Percentiles rank a stretch among this genome's conserved stretches.
Conservation (phyloP, 2,113 vertebrate species). For the Macquaria australasica region DNA sequence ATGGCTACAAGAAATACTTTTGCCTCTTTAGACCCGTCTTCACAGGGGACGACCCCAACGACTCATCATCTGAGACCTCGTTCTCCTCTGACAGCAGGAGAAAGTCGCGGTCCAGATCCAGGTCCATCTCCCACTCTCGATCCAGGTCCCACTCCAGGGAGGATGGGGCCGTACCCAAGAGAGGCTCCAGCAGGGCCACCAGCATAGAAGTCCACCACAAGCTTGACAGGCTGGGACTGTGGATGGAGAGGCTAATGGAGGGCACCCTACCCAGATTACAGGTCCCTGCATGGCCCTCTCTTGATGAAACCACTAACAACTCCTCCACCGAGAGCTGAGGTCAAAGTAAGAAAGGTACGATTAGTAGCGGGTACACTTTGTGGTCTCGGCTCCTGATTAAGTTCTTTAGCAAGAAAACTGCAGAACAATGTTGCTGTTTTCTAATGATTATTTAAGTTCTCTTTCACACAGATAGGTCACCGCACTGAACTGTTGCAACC, state of each 20-base stretch:
- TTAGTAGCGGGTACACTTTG: not conserved
- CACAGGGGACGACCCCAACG: constrained; percentile 83
- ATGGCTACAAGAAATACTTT: constrained; percentile 96
- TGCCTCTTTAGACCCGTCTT: constrained; percentile 93
- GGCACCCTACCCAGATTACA: constrained; percentile 92
- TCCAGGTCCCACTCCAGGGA: constrained; percentile 81
- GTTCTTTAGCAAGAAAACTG: constrained; percentile 11
- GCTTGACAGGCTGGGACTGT: constrained; percentile 91
- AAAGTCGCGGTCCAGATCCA: constrained; percentile 78
- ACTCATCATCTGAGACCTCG: constrained; percentile 69
- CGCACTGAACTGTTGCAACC: constrained; percentile 14
- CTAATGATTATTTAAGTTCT: constrained; percentile 21
- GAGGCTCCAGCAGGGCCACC: constrained; percentile 76
- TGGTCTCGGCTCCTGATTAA: constrained; percentile 22
- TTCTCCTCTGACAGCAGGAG: constrained; percentile 61
- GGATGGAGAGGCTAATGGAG: constrained; percentile 96
- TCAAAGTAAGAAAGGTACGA: not conserved
- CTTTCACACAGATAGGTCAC: constrained; percentile 20
- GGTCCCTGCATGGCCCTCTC: constrained; percentile 89
- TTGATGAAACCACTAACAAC: constrained; percentile 73
- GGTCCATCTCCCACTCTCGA: constrained; percentile 78
- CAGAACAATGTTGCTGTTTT: constrained; percentile 20
- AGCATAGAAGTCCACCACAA: constrained; percentile 90
- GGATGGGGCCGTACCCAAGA: constrained; percentile 49
- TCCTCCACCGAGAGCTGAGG: constrained; percentile 66